A percentile compares a stretch with the other conserved stretches of the same genome.
Conservation (phyloP, 2,113 vertebrate genomes). For the Melanerpes formicivorus region DNA sequence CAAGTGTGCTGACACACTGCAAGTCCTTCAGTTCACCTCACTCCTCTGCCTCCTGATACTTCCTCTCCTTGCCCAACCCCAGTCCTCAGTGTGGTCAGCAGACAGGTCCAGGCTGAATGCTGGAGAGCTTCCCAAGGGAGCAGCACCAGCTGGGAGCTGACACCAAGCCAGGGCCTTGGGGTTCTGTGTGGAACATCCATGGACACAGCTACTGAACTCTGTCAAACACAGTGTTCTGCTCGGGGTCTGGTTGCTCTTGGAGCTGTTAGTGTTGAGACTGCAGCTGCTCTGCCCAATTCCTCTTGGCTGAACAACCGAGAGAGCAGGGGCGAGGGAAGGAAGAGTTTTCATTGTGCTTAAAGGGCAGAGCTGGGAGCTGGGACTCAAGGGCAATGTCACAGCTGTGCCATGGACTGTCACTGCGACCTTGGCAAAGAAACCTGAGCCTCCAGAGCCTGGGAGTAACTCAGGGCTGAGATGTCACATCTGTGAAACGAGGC, state of each 20-base stretch:
- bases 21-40: not conserved
- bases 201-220: no score
- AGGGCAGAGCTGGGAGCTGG: not conserved
- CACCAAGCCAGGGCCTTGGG: rapidly evolving
- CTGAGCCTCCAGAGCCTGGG: not conserved
- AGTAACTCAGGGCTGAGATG: not conserved
- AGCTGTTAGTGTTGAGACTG: not conserved
- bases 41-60: not conserved
- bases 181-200: not conserved
- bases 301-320: not conserved
- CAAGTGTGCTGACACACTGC: not conserved
- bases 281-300: not conserved
- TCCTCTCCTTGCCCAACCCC: not conserved
- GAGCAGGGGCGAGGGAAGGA: not conserved
- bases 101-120: rapidly evolving
- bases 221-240: not conserved
- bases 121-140: not conserved
- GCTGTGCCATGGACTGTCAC: not conserved
- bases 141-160: rapidly evolving
- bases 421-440: conserved; percentile 8
- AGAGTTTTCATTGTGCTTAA: not conserved
- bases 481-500: not conserved
- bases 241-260: rapidly evolving
- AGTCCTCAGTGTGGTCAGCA: not conserved
- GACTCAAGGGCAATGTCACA: not conserved